Base-by-base conservation (phyloP, 2,888 invertebrate species). In the Candidula unifasciata region DNA sequence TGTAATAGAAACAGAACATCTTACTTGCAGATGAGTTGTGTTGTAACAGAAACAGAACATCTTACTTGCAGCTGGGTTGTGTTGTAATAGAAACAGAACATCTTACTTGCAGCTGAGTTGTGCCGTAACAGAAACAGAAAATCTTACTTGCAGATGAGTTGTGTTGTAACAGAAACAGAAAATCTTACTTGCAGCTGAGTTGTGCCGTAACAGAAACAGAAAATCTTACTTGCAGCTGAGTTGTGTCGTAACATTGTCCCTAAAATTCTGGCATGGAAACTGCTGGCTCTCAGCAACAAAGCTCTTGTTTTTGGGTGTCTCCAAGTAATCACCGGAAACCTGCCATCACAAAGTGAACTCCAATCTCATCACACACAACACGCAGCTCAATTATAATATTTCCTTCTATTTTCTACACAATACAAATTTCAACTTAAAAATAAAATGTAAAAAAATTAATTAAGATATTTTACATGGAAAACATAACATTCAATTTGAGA, bases 281-380 rank as follows among this genome's bases (percentile, higher is more conserved):
- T 96, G 69, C 96, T 96, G 21, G 96, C 96, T 69, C 97, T 94
- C 82, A 97, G 95, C 13, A 98, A 94, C 68, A 99, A 94, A 0
- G 98, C 97, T 91, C 96, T 96, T 16, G 97, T 97, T 91, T 96
- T 94, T 0, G 96, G 96, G 94, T 99, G 98, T 54, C 97, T 95
- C 99, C 99, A 99, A 0, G 98, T 98, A 84, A 98, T 96, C 16
- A 96, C 96, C 0, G 99, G 99, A 91, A 99, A 96, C 80, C 94
- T 92, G 87, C 1, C 74, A 37, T 21, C 10, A 54, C 2, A 68
- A 27, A n/a, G 8, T 21, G 27, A 71, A 33, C 13, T 44, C 44
- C 44, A 44, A 44, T 44, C 8, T 10, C 44, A 44, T 1, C 13
- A 44, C 44, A 44, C 13, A 44, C 44, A 44, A 44, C 44, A 44